Base-by-base conservation (phyloP, 2,113 vertebrate species). In the Stigmatopora nigra region DNA sequence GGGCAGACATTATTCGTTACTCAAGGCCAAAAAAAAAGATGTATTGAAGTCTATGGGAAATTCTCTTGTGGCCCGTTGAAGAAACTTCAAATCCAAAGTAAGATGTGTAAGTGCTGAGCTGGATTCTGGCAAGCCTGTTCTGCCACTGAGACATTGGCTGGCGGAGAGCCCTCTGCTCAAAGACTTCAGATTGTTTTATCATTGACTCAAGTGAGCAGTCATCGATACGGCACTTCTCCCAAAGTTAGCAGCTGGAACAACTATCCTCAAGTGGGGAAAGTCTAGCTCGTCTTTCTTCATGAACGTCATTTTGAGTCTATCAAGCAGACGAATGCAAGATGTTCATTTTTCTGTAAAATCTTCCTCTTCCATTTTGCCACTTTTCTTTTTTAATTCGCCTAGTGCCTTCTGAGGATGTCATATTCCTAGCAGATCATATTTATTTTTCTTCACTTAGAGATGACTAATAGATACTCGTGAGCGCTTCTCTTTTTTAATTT, bases 131-230 rank as follows among this genome's bases (percentile, higher is more conserved):
- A 41, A 38, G 57, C 36, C 41, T n/a, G 57, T 41, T 60, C 36
- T n/a, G 17, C 36, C 15, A 41, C 57, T 41, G 41, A 60, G 57
- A 60, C 17, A 17, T 58, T 41, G 57, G 35, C 36, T 60, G 36
- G 57, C 35, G 36, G 57, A 60, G 57, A 41, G 57, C 36, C 57
- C 56, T 16, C 15, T 17, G 56, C 56, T 58, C 57, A 44, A 60
- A 60, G 57, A 36, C 57, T 41, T 17, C 36, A 60, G 17, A 41
- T 60, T 60, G 57, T 60, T 60, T 60, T 44, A 60, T 60, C 57
- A 60, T 60, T 19, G 57, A 60, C 57, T 60, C 57, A 38, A 60
- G 57, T 19, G 36, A 60, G 57, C 57, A 60, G 57, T 36, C 56
- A 35, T 35, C 31, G 15, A 41, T 41, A 60, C 41, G 9, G 10